A percentile compares a stretch with the other conserved stretches of the same genome.
Evolutionary conservation across 1,140 invertebrate genomes (phyloP).

Genomic region (Sitobion miscanthi): DNA sequence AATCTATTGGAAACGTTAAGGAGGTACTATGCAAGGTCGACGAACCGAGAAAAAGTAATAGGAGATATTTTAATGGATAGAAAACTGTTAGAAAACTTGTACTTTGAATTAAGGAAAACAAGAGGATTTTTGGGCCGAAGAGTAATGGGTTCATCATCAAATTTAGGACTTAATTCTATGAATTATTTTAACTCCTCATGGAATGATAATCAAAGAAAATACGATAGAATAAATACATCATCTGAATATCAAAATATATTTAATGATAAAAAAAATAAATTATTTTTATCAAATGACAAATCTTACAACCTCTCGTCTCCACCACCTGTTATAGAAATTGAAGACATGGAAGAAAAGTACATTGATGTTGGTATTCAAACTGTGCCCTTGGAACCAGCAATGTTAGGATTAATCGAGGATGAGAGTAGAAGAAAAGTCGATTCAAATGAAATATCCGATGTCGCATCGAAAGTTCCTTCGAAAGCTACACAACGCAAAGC

Average conservation of each 20-base stretch:
- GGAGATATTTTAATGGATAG: constrained; percentile 75
- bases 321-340: constrained; percentile 74
- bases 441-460: constrained; percentile 62
- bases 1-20: constrained; percentile 71
- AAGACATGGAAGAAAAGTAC: constrained; percentile 61
- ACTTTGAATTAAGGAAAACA: constrained; percentile 74
- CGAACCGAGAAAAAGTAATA: constrained; percentile 72
- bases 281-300: background rate
- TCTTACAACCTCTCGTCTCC: constrained; percentile 64
- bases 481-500: constrained; percentile 68
- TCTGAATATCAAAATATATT: constrained; percentile 60
- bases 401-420: constrained; percentile 66
- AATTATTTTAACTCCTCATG: background rate
- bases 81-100: constrained; percentile 74
- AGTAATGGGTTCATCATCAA: constrained; percentile 38
- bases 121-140: constrained; percentile 68
- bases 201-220: constrained; percentile 59
- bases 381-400: constrained; percentile 66
- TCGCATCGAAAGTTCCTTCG: constrained; percentile 62
- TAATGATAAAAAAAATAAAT: constrained; percentile 58
- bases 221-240: constrained; percentile 63
- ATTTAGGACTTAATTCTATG: constrained; percentile 20
- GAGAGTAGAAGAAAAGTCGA: constrained; percentile 61
- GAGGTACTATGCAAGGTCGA: constrained; percentile 71
- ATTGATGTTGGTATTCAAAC: constrained; percentile 68